phyloP scores from a whole-genome alignment of 2,888 invertebrate genomes.

The Megaustenia siamemsis region DNA sequence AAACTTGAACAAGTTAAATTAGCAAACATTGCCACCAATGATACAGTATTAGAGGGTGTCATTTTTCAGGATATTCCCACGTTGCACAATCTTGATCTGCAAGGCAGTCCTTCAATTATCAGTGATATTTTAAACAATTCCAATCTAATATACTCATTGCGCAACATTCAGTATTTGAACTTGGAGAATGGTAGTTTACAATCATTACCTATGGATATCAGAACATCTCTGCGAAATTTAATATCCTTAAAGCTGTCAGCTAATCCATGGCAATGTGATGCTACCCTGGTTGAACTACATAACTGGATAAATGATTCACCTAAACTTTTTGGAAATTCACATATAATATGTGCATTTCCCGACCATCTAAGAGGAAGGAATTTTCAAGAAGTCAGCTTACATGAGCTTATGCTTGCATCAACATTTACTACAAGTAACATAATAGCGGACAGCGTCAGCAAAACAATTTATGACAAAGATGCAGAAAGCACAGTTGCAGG shows the following conservation, averaged over 20 bases:
- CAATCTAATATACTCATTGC: constrained; percentile 57
- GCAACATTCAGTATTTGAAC: constrained; percentile 61
- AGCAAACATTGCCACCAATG: constrained; percentile 58
- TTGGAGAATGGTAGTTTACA: constrained; percentile 63
- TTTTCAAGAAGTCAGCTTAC: constrained; percentile 52
- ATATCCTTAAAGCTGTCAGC: constrained; percentile 84
- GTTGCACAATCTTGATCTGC: constrained; percentile 60
- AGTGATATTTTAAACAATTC: constrained; percentile 59
- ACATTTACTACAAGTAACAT: background rate
- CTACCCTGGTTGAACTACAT: constrained; percentile 88
- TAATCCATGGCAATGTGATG: constrained; percentile 91
- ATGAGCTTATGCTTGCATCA: constrained; percentile 3
- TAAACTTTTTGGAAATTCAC: constrained; percentile 57
- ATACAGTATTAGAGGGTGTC: constrained; percentile 62
- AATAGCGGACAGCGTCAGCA: background rate
- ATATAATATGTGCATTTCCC: constrained; percentile 62
- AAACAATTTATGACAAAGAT: background rate
- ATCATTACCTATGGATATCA: constrained; percentile 59
- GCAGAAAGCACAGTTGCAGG: background rate
- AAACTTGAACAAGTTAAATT: constrained; percentile 61
- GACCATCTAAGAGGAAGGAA: constrained; percentile 57
- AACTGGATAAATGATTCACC: constrained; percentile 73
- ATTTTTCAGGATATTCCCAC: constrained; percentile 63
- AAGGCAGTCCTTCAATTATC: constrained; percentile 64
- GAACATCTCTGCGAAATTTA: constrained; percentile 56